These are phyloP conservation scores for Acrobasis consociella DNA, from an alignment of 2,888 invertebrate species.

Conservation along the genomic window DNA sequence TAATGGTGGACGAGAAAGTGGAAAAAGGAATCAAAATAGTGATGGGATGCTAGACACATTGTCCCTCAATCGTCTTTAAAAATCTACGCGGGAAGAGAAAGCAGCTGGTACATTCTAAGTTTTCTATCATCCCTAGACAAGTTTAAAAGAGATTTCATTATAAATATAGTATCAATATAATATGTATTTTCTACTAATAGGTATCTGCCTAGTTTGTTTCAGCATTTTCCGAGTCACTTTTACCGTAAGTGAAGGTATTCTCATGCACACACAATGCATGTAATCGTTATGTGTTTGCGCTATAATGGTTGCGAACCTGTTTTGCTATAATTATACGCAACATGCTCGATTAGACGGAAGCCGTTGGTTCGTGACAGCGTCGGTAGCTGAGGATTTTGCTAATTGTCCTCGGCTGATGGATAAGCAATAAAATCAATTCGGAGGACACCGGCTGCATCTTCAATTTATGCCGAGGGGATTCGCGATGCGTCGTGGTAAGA, in stretches of 20 bases:
- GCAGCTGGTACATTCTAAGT: too few relatives aligned
- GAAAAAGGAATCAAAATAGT: too few relatives aligned
- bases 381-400: constrained; percentile 67
- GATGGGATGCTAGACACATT: too few relatives aligned
- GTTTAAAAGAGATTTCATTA: too few relatives aligned
- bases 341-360: constrained; percentile 62
- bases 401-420: constrained; percentile 76
- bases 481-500: constrained; percentile 75
- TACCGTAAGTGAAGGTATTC: constrained; percentile 21
- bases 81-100: too few relatives aligned
- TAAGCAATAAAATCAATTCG: constrained; percentile 78
- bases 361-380: constrained; percentile 59
- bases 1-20: too few relatives aligned
- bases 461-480: constrained; percentile 78
- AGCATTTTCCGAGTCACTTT: constrained; percentile 1
- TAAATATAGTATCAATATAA: neutral
- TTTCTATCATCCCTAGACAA: too few relatives aligned
- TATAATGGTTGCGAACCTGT: constrained; percentile 42
- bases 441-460: constrained; percentile 79
- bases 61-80: too few relatives aligned
- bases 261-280: constrained; percentile 15
- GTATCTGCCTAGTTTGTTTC: neutral
- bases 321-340: constrained; percentile 53
- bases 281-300: constrained; percentile 35
- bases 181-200: neutral